Percentiles rank a stretch among this genome's conserved stretches.
phyloP scores from a whole-genome alignment of 2,113 vertebrate genomes.

The Myotis lucifugus region DNA sequence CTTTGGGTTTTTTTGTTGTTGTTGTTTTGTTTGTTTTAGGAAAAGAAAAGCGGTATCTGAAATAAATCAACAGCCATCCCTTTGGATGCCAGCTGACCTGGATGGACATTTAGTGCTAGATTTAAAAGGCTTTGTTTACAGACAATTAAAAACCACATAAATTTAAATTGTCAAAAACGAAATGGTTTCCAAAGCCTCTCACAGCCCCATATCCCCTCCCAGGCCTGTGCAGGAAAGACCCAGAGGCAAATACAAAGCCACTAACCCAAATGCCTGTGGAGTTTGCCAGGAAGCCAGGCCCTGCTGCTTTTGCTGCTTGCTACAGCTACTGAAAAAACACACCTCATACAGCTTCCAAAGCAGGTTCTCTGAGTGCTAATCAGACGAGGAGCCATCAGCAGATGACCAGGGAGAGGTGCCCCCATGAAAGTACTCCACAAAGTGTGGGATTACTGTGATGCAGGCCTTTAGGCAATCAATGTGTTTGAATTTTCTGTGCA shows the following conservation, averaged over 20 bases:
- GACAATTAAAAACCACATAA: conserved; percentile 85
- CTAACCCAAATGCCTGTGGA: conserved; percentile 83
- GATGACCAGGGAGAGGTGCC: neutral
- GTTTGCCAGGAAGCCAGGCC: conserved; percentile 79
- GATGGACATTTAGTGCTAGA: conserved; percentile 70
- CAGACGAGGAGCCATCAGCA: conserved; percentile 67
- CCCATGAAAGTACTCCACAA: conserved; percentile 10
- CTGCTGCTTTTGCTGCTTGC: conserved; percentile 75
- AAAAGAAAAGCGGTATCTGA: conserved; percentile 74
- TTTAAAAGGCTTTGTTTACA: conserved; percentile 84
- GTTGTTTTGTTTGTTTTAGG: neutral
- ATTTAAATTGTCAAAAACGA: conserved; percentile 86
- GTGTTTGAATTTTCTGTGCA: conserved; percentile 45
- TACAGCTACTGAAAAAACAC: conserved; percentile 64
- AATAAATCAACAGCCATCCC: conserved; percentile 55
- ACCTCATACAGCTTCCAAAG: conserved; percentile 67
- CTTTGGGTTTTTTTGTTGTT: too few relatives aligned
- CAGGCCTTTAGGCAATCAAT: conserved; percentile 53
- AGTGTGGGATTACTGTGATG: neutral
- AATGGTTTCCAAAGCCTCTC: conserved; percentile 82
- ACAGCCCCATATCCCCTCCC: conserved; percentile 79
- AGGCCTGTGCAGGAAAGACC: conserved; percentile 79
- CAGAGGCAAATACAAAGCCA: conserved; percentile 86
- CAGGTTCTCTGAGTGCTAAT: conserved; percentile 72
- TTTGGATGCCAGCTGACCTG: conserved; percentile 75